phyloP scores from a whole-genome alignment of 1,140 invertebrate genomes.

The Drosophila leontia region DNA sequence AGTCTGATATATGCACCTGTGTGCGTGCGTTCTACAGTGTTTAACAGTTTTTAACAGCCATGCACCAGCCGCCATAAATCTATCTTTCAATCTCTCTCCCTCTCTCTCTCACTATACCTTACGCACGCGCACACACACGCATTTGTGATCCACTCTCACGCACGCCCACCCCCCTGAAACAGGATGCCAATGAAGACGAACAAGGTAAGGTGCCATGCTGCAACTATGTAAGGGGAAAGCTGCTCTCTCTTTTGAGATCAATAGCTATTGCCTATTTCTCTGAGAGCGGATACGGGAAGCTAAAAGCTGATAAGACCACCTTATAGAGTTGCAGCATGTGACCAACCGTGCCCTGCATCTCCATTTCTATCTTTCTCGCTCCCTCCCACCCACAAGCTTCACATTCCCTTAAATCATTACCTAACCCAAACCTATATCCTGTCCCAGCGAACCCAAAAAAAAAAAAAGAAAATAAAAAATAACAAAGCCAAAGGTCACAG shows the following conservation, averaged over 20 bases:
- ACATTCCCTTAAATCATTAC: background rate
- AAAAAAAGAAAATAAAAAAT: constrained; percentile 12
- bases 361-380: background rate
- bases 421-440: constrained; percentile 12
- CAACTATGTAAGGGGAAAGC: background rate
- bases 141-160: constrained; percentile 29
- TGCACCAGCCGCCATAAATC: constrained; percentile 45
- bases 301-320: background rate
- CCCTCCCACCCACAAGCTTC: constrained; percentile 10
- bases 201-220: constrained; percentile 8
- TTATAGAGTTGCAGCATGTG: background rate
- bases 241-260: background rate
- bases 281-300: background rate
- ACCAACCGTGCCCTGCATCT: constrained; percentile 7
- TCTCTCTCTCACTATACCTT: constrained; percentile 7
- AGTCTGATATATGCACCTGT: constrained; percentile 36
- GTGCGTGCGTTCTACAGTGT: constrained; percentile 44
- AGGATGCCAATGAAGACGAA: constrained; percentile 16
- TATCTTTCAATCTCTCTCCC: constrained; percentile 6
- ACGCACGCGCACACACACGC: constrained; percentile 33
- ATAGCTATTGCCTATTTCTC: no score
- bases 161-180: background rate
- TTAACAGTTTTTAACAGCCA: constrained; percentile 48
- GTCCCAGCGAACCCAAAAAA: constrained; percentile 4
- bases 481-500: constrained; percentile 49